These are phyloP conservation scores for Limnephilus marmoratus DNA, from an alignment of 2,888 invertebrate species.

Conservation along the genomic window DNA sequence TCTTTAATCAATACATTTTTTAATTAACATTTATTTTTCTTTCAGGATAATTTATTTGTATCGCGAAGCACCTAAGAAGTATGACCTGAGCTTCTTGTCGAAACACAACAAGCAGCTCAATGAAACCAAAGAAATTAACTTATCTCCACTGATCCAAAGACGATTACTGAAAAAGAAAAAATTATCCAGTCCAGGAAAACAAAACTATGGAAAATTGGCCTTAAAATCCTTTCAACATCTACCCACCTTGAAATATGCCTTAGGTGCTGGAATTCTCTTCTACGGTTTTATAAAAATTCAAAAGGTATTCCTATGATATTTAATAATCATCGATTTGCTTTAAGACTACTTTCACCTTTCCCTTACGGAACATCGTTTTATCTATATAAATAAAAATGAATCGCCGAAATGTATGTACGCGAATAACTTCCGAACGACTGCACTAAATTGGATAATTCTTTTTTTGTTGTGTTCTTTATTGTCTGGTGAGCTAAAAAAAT, in stretches of 20 bases:
- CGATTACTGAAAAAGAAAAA: neutral
- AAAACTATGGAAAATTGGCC: neutral
- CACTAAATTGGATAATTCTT: too few species aligned
- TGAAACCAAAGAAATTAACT: neutral
- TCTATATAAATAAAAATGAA: too few species aligned
- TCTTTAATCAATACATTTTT: too few species aligned
- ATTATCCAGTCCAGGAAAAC: neutral
- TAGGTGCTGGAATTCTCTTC: neutral
- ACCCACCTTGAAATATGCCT: neutral
- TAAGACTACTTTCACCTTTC: neutral
- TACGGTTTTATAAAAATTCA: neutral
- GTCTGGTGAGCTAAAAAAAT: too few species aligned
- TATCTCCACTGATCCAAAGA: neutral
- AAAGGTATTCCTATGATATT: neutral
- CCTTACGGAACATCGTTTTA: too few species aligned
- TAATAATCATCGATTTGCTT: neutral
- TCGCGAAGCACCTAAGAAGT: neutral
- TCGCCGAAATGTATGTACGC: too few species aligned
- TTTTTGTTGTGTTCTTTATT: too few species aligned
- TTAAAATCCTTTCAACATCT: neutral
- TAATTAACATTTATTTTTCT: neutral
- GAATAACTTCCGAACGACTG: too few species aligned
- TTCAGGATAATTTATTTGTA: neutral
- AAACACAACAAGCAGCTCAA: neutral
- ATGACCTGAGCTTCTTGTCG: neutral